Evolutionary conservation across 2,888 invertebrate genomes (phyloP).

Genomic region (Halictus quadricinctus): DNA sequence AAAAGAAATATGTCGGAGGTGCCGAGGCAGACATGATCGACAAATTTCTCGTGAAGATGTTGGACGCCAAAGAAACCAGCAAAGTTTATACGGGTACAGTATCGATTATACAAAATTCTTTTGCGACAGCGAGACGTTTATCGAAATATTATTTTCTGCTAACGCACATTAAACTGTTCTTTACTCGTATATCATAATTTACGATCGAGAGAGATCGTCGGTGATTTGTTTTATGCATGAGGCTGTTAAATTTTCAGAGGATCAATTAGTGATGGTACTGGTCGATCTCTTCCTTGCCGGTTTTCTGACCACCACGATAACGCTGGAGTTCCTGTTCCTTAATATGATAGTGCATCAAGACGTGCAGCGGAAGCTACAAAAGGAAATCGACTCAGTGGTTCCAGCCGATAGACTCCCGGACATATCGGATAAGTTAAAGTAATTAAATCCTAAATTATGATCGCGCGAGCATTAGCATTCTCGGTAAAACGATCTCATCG

Average conservation of each 20-base stretch:
- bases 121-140: too few species aligned
- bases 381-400: constrained; percentile 83
- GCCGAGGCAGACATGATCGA: constrained; percentile 86
- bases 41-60: constrained; percentile 86
- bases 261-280: constrained; percentile 86
- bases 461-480: background rate
- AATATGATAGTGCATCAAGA: constrained; percentile 85
- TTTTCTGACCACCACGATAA: constrained; percentile 86
- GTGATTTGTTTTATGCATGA: background rate
- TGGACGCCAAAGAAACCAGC: constrained; percentile 73
- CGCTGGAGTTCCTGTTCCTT: constrained; percentile 86
- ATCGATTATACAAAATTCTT: background rate
- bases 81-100: constrained; percentile 65
- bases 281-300: constrained; percentile 88
- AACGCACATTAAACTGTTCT: background rate
- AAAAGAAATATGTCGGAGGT: constrained; percentile 81
- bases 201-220: background rate
- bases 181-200: background rate
- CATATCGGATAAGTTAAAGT: constrained; percentile 83
- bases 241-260: constrained; percentile 82
- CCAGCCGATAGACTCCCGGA: constrained; percentile 81
- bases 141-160: background rate
- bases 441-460: constrained; percentile 7
- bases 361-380: constrained; percentile 84
- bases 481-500: background rate